These are phyloP conservation scores for Scaptodrosophila lebanonensis DNA, from an alignment of 1,140 invertebrate species.

Conservation along the genomic window DNA sequence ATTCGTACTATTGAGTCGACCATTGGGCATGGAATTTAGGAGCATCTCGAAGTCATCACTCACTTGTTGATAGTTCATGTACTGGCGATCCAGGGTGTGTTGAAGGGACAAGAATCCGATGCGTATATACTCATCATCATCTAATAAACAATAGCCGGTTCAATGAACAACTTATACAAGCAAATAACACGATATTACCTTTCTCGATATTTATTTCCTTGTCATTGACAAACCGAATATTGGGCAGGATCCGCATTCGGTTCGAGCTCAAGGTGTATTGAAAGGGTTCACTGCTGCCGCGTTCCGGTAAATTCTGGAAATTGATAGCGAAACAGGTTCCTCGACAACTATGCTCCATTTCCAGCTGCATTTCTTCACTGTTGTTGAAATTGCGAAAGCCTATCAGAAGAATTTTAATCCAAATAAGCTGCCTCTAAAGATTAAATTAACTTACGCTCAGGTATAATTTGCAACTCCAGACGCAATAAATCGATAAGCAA, in stretches of 20 bases:
- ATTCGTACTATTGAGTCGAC: constrained; percentile 37
- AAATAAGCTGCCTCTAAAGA: constrained; percentile 1
- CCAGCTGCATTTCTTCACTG: constrained; percentile 48
- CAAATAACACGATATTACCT: constrained; percentile 15
- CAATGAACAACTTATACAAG: not conserved
- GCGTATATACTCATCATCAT: constrained; percentile 66
- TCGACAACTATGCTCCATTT: constrained; percentile 54
- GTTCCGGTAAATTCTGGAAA: constrained; percentile 38
- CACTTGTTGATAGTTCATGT: constrained; percentile 40
- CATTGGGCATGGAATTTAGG: constrained; percentile 54
- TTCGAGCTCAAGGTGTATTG: constrained; percentile 54
- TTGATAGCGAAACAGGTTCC: constrained; percentile 48
- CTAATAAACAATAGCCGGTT: constrained; percentile 25
- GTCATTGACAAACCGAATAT: constrained; percentile 63
- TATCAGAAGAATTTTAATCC: constrained; percentile 9
- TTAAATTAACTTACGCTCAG: constrained; percentile 60
- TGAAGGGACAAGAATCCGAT: constrained; percentile 57
- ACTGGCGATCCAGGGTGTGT: constrained; percentile 50
- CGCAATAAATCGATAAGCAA: constrained; percentile 70
- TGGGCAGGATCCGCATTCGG: constrained; percentile 48
- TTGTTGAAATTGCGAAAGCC: constrained; percentile 49
- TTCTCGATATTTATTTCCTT: constrained; percentile 56
- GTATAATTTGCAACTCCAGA: constrained; percentile 57
- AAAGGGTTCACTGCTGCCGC: constrained; percentile 8
- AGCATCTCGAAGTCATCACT: constrained; percentile 34